Percentiles rank a stretch among this genome's conserved stretches.
phyloP scores from a whole-genome alignment of 2,888 invertebrate genomes.

The Oligia fasciuncula region DNA sequence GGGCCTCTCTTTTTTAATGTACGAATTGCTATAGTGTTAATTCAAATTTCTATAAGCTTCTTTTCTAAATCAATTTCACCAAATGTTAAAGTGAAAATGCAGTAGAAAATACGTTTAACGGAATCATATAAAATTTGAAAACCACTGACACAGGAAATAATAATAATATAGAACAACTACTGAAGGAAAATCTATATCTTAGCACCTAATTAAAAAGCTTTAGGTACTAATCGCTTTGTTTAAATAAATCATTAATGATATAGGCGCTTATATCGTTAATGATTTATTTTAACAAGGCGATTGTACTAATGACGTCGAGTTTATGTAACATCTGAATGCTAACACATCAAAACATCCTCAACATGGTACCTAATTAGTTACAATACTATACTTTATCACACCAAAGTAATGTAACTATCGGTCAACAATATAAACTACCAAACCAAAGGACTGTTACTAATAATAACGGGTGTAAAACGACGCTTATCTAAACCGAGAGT shows the following conservation, averaged over 20 bases:
- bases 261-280: too few species aligned
- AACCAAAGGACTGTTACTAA: not conserved
- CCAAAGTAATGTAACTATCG: not conserved
- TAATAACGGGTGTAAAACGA: not conserved
- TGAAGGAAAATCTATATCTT: not conserved
- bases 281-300: too few species aligned
- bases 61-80: not conserved
- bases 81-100: too few species aligned
- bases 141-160: not conserved
- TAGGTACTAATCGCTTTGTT: not conserved
- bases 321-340: not conserved
- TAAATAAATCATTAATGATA: not conserved
- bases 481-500: not conserved
- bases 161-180: too few species aligned
- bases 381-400: not conserved
- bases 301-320: too few species aligned
- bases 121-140: constrained; percentile 8
- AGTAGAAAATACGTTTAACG: not conserved
- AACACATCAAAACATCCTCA: constrained; percentile 29
- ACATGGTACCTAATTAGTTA: constrained; percentile 6
- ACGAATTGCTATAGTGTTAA: too few species aligned
- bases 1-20: not conserved
- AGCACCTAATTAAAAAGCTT: not conserved
- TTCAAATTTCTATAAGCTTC: not conserved
- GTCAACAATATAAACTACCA: not conserved